These are phyloP conservation scores for Montipora capitata DNA, from an alignment of 92 coral and sea anemone species.

Conservation along the genomic window DNA sequence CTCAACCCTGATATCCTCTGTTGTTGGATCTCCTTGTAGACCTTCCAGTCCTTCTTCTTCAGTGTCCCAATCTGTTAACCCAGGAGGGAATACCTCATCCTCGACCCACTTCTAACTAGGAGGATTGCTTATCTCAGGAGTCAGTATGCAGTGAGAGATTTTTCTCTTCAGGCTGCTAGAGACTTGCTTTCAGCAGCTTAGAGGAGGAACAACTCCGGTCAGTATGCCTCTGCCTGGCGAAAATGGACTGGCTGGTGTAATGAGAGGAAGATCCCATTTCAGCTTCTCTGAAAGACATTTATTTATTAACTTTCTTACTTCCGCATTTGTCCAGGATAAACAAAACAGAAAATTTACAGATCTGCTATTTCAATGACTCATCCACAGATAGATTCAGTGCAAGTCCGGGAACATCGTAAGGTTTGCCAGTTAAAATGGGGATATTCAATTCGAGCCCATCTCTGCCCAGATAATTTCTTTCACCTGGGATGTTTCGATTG, in stretches of 20 bases:
- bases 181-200: conserved; percentile 64
- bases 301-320: too few species aligned
- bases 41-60: conserved; percentile 7
- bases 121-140: conserved; percentile 60
- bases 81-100: neutral
- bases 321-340: too few species aligned
- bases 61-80: neutral
- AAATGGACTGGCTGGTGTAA: conserved; percentile 10
- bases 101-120: conserved; percentile 43
- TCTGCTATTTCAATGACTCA: too few species aligned
- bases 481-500: too few species aligned
- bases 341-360: too few species aligned
- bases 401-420: too few species aligned
- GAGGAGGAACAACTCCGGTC: conserved; percentile 19
- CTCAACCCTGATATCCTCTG: conserved; percentile 15
- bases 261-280: too few species aligned
- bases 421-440: too few species aligned
- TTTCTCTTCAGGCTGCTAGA: neutral
- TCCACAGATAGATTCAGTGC: too few species aligned
- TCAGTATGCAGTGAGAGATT: conserved; percentile 35
- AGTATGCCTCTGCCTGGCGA: conserved; percentile 10
- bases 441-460: too few species aligned
- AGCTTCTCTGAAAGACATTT: too few species aligned
- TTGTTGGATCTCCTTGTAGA: neutral
- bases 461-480: too few species aligned